Evolutionary conservation across 2,888 invertebrate species (phyloP).

Genomic region (Phaedon cochleariae): DNA sequence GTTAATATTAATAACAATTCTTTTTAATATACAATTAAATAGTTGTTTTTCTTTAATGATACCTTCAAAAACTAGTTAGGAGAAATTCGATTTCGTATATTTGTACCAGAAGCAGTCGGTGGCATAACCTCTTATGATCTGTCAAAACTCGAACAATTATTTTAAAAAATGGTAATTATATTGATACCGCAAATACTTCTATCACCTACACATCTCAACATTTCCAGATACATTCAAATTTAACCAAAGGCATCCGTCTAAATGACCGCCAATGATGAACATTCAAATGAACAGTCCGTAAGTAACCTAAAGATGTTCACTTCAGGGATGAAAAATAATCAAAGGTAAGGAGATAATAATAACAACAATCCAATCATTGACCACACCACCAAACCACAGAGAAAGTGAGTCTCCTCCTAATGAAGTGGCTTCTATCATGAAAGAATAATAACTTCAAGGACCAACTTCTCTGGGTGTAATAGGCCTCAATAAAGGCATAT

Average conservation of each 20-base stretch:
- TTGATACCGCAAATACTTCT: constrained; percentile 9
- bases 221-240: background rate
- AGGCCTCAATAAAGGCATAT: too few species aligned
- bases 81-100: constrained; percentile 21
- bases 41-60: background rate
- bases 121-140: constrained; percentile 60
- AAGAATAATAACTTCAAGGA: too few species aligned
- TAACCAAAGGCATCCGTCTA: background rate
- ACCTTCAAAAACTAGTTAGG: constrained; percentile 14
- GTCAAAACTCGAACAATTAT: constrained; percentile 52
- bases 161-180: constrained; percentile 28
- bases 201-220: background rate
- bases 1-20: background rate
- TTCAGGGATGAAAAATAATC: constrained; percentile 54
- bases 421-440: too few species aligned
- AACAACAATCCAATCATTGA: too few species aligned
- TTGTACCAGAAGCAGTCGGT: constrained; percentile 38
- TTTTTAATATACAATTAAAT: background rate
- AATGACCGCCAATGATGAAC: constrained; percentile 13
- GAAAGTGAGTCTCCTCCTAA: too few species aligned
- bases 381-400: too few species aligned
- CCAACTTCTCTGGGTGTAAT: too few species aligned
- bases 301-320: constrained; percentile 56
- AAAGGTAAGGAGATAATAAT: constrained; percentile 41
- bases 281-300: constrained; percentile 15